Evolutionary conservation across 2,888 invertebrate genomes (phyloP), one percentile per base, ranked within the genome.

Genomic region (Aquatica leii): DNA sequence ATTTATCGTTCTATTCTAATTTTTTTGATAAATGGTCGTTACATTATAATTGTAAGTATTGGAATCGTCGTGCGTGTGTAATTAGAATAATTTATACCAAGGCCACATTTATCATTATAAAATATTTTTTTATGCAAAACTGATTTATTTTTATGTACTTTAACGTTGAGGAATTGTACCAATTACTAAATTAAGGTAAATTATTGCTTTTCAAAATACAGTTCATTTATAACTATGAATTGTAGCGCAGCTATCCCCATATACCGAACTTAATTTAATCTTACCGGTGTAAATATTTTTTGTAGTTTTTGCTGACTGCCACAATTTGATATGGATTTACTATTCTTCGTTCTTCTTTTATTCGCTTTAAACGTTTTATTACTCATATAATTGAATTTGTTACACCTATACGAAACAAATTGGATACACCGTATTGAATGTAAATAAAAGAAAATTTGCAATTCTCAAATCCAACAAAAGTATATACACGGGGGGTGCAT

Each of bases 381-480:
- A n/a, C n/a, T n/a, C n/a, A n/a, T 6, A 6, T 24, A 24, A 24
- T 24, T 24, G 24, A 24, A 24, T 24, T 24, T 24, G 24, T 24
- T 24, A 24, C 24, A 24, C 24, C n/a, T n/a, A n/a, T n/a, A 24
- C 24, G 4, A 24, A 24, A 6, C 24, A 24, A 24, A 24, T 24
- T 24, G 24, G 24, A 4, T 24, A 24, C 24, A 24, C 6, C 24
- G 4, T 6, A 6, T 24, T 24, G 4, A 24, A 24, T 24, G 6
- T 24, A 24, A 24, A 24, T 24, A 24, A 24, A 24, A 24, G 24
- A 31, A 41, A 54, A 54, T 43, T 54, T 54, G 20, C 40, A 43
- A 24, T 54, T 41, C 21, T 41, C 54, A 54, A 41, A 54, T 41
- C 18, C 14, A 40, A 41, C 37, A 54, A 21, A 54, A 54, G 15